Conservation (phyloP, 2,888 invertebrate species). For the Dexiosoma caninum region DNA sequence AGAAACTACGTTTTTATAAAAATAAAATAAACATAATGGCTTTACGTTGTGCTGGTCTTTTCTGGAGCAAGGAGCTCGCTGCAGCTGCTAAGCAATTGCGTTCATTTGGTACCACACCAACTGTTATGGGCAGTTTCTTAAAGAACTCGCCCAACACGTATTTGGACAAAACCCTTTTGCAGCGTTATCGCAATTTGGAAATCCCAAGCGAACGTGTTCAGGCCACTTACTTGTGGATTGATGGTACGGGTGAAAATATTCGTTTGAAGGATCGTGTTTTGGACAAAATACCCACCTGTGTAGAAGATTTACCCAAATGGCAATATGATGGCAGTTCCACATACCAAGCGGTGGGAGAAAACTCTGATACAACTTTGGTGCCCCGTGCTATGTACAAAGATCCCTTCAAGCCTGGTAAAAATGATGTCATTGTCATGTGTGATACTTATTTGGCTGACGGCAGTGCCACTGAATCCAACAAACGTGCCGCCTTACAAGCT, state of each 20-base stretch:
- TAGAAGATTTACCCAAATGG: conserved; percentile 84
- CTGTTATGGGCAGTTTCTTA: conserved; percentile 61
- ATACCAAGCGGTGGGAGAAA: conserved; percentile 81
- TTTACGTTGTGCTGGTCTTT: conserved; percentile 75
- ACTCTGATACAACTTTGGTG: conserved; percentile 85
- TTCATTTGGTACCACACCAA: conserved; percentile 64
- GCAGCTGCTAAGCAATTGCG: conserved; percentile 68
- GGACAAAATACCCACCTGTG: conserved; percentile 81
- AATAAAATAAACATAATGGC: conserved; percentile 68
- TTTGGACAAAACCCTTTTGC: conserved; percentile 84
- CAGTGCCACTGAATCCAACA: conserved; percentile 78
- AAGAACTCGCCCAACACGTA: conserved; percentile 86
- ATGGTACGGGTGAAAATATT: conserved; percentile 84
- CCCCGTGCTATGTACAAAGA: conserved; percentile 88
- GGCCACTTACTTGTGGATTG: conserved; percentile 86
- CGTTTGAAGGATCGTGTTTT: conserved; percentile 85
- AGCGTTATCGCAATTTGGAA: conserved; percentile 83
- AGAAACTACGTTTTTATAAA: not conserved
- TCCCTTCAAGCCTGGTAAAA: conserved; percentile 84
- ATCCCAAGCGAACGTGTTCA: conserved; percentile 80
- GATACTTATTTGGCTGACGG: conserved; percentile 84
- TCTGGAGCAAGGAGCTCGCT: conserved; percentile 72
- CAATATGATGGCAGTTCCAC: conserved; percentile 87
- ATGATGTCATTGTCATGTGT: conserved; percentile 85
- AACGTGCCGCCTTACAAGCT: conserved; percentile 78